Evolutionary conservation across 2,113 vertebrate genomes (phyloP), one percentile per base, ranked within the genome.

Genomic region (Oxygymnocypris stewartii): DNA sequence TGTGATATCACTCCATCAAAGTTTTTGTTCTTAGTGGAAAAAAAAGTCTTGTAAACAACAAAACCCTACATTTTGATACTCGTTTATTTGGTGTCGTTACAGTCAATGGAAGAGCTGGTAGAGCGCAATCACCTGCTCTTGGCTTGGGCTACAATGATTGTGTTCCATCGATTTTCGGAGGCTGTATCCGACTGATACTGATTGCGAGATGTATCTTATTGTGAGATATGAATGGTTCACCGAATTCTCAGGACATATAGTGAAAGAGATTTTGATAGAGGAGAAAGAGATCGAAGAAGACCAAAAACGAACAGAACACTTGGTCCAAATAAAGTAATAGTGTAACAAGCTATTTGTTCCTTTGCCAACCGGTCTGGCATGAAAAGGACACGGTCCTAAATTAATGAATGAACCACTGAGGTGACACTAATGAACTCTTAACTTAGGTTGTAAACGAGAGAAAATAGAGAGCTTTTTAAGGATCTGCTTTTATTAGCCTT

Each of bases 401-500:
- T 92, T 91, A 94, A 93, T 92, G 89, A 92, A 92, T 91, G 89
- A 87, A 90, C 88, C 89, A 90, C 81, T 89, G 88, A 91, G 85
- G 86, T 82, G 86, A 88, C 90, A 91, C 90, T 93, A 94, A 92
- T 93, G 86, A 93, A 93, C 90, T 91, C 91, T 91, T 93, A 92
- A 93, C 92, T 90, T 88, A 82, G 23, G 76, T 63, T 89, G 88
- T 83, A 88, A 92, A 91, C 84, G 85, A 91, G 87, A 88, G 85
- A 92, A 89, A 92, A 87, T 40, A 71, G 47, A 88, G 81, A 88
- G 86, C 81, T 89, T 92, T 89, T 90, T 92, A 93, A 94, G 93
- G 91, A 90, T 90, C 89, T 90, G 87, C 89, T 92, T 92, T 90
- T 90, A 91, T 91, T 90, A 91, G 87, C 89, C 51, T 87, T 85